Evolutionary conservation across 2,888 invertebrate genomes (phyloP), one percentile per base, ranked within the genome.

Genomic region (Drosophila cognata): DNA sequence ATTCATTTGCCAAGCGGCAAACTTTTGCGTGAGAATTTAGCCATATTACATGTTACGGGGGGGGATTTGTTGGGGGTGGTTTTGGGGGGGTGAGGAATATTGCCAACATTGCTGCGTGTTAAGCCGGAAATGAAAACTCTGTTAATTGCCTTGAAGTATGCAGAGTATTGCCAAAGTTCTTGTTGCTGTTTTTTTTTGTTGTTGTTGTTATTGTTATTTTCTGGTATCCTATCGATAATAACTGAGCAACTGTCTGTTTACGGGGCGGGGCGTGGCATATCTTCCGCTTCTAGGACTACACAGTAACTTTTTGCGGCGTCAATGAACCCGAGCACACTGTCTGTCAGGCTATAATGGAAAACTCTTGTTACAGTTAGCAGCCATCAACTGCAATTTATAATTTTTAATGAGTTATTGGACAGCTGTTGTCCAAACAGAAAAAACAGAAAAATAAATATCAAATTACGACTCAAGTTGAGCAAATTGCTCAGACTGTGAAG

Each of bases 101-200:
- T 31, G 35, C 36, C 57, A 55, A 62, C 69, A 67, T 51, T 46
- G 66, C 81, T 86, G 86, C 88, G 88, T 88, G 88, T 74, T 73
- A 80, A 81, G 70, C 74, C 87, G 82, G 79, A 84, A 86, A 84
- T 84, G 77, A 81, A 84, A 88, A 81, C 75, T 78, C 81, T 67
- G 82, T 84, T 87, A 88, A 87, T 87, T 87, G 89, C 87, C 89
- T 62, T 78, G 74, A 86, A 87, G 89, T 88, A 88, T 84, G 87
- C 87, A 77, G 66, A 69, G 73, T 66, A 74, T 82, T 66, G 72
- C 52, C 58, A 65, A 33, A 67, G 60, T 74, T 68, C 33, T 52
- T 59, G 41, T 63, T 70, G 65, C 62, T 68, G 60, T 70, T 69
- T 11, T 62, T 71, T 31, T 38, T 72, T 21, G n/a, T 25, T 31